These are phyloP conservation scores for Platynereis dumerilii DNA, from an alignment of 2,888 invertebrate genomes.

Conservation along the genomic window DNA sequence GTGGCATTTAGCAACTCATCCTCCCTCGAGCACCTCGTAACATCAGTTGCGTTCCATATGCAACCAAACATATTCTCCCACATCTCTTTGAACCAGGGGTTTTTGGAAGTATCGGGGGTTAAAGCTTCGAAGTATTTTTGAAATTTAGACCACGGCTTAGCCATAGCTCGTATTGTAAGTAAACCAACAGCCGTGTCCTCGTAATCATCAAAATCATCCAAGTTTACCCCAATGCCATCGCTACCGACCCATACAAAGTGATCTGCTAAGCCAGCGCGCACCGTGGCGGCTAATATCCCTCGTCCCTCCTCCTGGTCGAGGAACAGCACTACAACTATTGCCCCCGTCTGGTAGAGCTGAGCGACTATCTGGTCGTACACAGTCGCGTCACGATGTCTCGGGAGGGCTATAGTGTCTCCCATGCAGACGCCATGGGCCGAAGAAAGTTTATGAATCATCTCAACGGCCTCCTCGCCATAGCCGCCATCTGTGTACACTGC, in stretches of 20 bases:
- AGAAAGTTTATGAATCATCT: slow-evolving; percentile 35
- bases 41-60: slow-evolving; percentile 29
- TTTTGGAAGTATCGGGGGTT: slow-evolving; percentile 31
- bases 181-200: slow-evolving; percentile 41
- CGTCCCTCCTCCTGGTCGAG: slow-evolving; percentile 47
- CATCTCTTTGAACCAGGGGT: slow-evolving; percentile 50
- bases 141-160: slow-evolving; percentile 34
- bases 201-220: slow-evolving; percentile 41
- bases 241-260: slow-evolving; percentile 55
- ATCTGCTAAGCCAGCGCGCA: slow-evolving; percentile 28
- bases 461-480: slow-evolving; percentile 49
- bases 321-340: slow-evolving; percentile 49
- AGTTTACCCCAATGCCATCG: slow-evolving; percentile 44
- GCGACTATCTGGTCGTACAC: slow-evolving; percentile 27
- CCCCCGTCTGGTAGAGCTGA: slow-evolving; percentile 31
- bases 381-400: slow-evolving; percentile 13
- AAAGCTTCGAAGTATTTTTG: slow-evolving; percentile 43
- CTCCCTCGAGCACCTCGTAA: background rate
- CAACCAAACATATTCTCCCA: slow-evolving; percentile 47
- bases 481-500: slow-evolving; percentile 76
- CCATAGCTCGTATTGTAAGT: slow-evolving; percentile 36
- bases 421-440: slow-evolving; percentile 42
- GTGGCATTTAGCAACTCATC: background rate
- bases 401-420: slow-evolving; percentile 39
- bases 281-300: slow-evolving; percentile 40